Evolutionary conservation across 2,888 invertebrate species (phyloP).

Genomic region (Brachyptera putata): DNA sequence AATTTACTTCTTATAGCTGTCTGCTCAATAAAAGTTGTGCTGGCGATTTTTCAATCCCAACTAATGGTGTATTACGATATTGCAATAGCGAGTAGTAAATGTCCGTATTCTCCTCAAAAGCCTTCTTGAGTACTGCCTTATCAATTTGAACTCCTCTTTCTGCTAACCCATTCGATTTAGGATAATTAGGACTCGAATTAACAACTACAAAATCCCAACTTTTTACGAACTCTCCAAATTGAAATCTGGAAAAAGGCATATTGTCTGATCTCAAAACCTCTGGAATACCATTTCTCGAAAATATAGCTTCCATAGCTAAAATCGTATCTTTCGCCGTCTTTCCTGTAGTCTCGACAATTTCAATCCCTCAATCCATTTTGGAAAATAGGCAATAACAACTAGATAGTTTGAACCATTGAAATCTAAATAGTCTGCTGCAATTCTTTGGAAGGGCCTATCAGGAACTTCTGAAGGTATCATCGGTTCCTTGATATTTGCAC

Average conservation of each 20-base stretch:
- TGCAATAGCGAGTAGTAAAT: slow-evolving; percentile 13
- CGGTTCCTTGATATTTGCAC: slow-evolving; percentile 32
- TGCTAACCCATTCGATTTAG: slow-evolving; percentile 35
- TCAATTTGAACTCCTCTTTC: slow-evolving; percentile 33
- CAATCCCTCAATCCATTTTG: slow-evolving; percentile 36
- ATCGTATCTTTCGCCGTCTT: slow-evolving; percentile 29
- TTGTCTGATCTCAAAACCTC: slow-evolving; percentile 34
- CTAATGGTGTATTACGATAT: slow-evolving; percentile 13
- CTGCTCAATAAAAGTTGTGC: not conserved
- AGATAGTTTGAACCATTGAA: slow-evolving; percentile 34
- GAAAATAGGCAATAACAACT: slow-evolving; percentile 36
- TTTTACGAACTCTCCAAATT: slow-evolving; percentile 33
- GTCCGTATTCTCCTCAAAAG: slow-evolving; percentile 17
- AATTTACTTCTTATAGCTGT: not conserved
- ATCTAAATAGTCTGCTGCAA: slow-evolving; percentile 39
- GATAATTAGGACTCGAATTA: slow-evolving; percentile 34
- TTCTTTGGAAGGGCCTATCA: slow-evolving; percentile 36
- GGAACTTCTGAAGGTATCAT: slow-evolving; percentile 37
- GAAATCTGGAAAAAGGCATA: slow-evolving; percentile 34
- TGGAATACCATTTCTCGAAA: slow-evolving; percentile 35
- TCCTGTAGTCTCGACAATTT: slow-evolving; percentile 24
- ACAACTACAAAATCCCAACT: slow-evolving; percentile 33
- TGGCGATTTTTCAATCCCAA: not conserved
- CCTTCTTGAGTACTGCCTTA: slow-evolving; percentile 34
- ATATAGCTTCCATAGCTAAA: slow-evolving; percentile 30